Conservation (phyloP, 1,140 invertebrate species). For the Cyclina sinensis region DNA sequence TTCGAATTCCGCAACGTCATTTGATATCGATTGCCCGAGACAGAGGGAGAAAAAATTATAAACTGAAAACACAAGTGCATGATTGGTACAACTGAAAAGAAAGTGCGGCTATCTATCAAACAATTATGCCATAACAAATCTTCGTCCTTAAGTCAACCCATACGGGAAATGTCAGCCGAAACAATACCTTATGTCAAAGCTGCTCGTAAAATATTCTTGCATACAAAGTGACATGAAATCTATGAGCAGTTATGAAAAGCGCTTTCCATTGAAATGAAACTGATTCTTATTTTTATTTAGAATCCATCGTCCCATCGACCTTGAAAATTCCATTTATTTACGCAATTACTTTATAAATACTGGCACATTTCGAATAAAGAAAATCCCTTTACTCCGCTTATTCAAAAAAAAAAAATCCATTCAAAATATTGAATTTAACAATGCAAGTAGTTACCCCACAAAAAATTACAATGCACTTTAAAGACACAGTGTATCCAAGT, state of each 20-base stretch:
- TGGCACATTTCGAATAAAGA: background rate
- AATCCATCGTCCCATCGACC: background rate
- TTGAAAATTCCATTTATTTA: slow-evolving; percentile 13
- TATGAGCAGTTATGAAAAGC: slow-evolving; percentile 5
- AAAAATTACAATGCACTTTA: background rate
- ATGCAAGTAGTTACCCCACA: too few species aligned
- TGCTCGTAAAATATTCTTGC: background rate
- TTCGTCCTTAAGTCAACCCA: background rate
- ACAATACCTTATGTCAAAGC: background rate
- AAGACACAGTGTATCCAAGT: background rate
- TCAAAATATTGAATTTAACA: too few species aligned
- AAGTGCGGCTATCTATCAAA: slow-evolving; percentile 3
- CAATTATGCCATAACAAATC: slow-evolving; percentile 31
- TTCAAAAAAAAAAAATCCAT: background rate
- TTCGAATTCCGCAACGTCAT: background rate
- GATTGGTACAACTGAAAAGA: background rate
- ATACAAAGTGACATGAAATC: slow-evolving; percentile 14
- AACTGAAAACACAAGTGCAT: slow-evolving; percentile 26
- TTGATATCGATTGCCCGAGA: background rate
- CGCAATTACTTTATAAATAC: slow-evolving; percentile 2
- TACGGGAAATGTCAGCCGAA: background rate
- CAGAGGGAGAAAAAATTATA: too few species aligned
- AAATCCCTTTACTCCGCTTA: background rate
- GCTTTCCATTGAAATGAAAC: background rate
- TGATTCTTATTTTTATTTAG: slow-evolving; percentile 1